A percentile compares a stretch with the other conserved stretches of the same genome.
Evolutionary conservation across 1,140 invertebrate species (phyloP).

Genomic region (Galleria mellonella): DNA sequence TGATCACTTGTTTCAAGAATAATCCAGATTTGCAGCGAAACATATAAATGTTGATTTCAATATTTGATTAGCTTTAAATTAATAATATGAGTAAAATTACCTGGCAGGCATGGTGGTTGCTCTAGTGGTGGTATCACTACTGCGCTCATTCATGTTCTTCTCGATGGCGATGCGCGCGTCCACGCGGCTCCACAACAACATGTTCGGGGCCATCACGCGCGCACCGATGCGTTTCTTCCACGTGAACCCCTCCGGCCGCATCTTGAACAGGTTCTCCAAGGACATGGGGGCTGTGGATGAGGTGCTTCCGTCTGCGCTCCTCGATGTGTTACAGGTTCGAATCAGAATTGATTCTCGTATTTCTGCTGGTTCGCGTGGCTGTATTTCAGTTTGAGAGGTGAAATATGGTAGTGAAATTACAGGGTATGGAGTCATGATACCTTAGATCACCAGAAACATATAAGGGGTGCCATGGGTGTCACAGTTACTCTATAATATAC

Average conservation of each 20-base stretch:
- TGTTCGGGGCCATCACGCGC: conserved; percentile 85
- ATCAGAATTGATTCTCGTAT: neutral
- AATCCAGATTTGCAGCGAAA: too few species aligned
- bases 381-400: too few species aligned
- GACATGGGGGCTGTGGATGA: conserved; percentile 93
- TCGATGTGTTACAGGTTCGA: conserved; percentile 79
- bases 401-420: too few species aligned
- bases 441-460: too few species aligned
- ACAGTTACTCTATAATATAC: too few species aligned
- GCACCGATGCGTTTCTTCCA: conserved; percentile 90
- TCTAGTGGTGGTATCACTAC: conserved; percentile 76
- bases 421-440: too few species aligned
- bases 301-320: conserved; percentile 83
- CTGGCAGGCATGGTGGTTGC: conserved; percentile 74
- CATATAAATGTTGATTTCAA: too few species aligned
- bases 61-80: too few species aligned
- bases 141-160: conserved; percentile 80
- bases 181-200: conserved; percentile 82
- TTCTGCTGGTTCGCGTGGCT: neutral
- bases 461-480: too few species aligned
- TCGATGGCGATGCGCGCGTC: conserved; percentile 82
- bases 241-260: conserved; percentile 83
- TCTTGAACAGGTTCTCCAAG: conserved; percentile 88
- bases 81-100: too few species aligned
- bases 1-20: too few species aligned